Evolutionary conservation across 2,888 invertebrate species (phyloP), one percentile per base, ranked within the genome.

Genomic region (Aspidiotus rigidus): DNA sequence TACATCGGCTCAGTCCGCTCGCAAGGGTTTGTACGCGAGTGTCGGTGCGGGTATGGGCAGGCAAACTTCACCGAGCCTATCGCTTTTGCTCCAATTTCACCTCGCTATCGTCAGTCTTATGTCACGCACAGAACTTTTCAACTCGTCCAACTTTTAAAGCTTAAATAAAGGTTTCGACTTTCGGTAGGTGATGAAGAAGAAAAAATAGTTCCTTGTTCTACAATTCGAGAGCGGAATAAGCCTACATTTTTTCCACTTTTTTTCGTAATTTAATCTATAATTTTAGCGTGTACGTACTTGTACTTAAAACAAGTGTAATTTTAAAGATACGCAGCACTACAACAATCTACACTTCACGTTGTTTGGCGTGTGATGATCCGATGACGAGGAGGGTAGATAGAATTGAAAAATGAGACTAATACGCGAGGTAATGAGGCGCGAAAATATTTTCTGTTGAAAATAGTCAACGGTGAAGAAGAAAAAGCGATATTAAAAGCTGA

Each of bases 401-500:
- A 54, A 59, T 42, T 67, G 67, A 67, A 67, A 67, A 67, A 67
- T 67, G 67, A 67, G 49, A 44, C 41, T 67, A 67, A 40, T 60
- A 60, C 44, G 67, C n/a, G 60, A 28, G 59, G 67, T 67, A 67
- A 67, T 67, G 60, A 60, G 49, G 67, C 59, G 67, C 49, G 57
- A 67, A 60, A 67, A 67, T 67, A 67, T 67, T 59, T 67, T 67
- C 59, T 60, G 60, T 17, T 13, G 57, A 67, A 66, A 66, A 66
- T 66, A 66, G 66, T 57, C 66, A 57, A 57, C 66, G 28, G 28
- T 28, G 28, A 28, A 28, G 28, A 28, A 66, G 44, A 60, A 67
- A 17, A 40, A 67, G 57, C 67, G 41, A 67, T 67, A 67, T 67
- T 67, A 59, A 60, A 59, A 67, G 67, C 67, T 67, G 67, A 67